phyloP scores from a whole-genome alignment of 2,888 invertebrate genomes.

The Agonum fuliginosum region DNA sequence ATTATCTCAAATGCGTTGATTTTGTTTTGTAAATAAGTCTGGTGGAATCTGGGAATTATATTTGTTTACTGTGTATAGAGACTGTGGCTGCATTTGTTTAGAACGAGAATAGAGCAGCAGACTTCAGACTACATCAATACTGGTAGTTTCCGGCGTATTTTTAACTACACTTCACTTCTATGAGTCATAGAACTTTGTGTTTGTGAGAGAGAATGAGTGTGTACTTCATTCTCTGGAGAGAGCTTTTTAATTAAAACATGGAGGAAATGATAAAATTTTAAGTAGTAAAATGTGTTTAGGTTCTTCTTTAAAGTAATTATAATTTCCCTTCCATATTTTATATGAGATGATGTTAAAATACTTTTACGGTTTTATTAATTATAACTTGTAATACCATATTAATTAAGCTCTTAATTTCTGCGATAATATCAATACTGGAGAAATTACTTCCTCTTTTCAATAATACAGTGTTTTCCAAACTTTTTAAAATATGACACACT shows the following conservation, averaged over 20 bases:
- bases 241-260: not conserved
- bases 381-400: too few species aligned
- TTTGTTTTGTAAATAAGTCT: conserved; percentile 4
- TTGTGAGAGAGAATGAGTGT: not conserved
- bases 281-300: not conserved
- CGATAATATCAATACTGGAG: too few species aligned
- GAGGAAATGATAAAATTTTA: not conserved
- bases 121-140: conserved; percentile 16
- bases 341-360: too few species aligned
- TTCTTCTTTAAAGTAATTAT: not conserved
- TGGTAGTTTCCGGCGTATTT: conserved; percentile 8
- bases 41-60: not conserved
- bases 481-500: too few species aligned
- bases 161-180: conserved; percentile 6
- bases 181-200: not conserved
- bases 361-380: too few species aligned
- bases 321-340: too few species aligned
- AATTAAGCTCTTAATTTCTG: too few species aligned
- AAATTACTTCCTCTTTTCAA: too few species aligned
- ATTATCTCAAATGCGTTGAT: not conserved
- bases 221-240: not conserved
- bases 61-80: not conserved
- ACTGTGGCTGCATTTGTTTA: conserved; percentile 16
- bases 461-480: too few species aligned
- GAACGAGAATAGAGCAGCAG: conserved; percentile 5